Base-by-base conservation (phyloP, 2,888 invertebrate genomes). In the Therioaphis trifolii region DNA sequence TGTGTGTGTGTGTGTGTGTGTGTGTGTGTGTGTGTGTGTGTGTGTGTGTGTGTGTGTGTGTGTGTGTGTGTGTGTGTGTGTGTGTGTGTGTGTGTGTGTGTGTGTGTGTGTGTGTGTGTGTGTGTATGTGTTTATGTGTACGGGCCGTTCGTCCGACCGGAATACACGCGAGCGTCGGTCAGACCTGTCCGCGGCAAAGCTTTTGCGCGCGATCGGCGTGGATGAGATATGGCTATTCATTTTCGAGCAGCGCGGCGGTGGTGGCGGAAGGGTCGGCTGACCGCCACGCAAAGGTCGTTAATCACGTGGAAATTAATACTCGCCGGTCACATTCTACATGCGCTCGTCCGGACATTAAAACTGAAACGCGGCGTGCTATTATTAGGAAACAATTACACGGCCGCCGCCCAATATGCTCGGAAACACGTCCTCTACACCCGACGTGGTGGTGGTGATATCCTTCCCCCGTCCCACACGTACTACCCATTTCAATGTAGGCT, bases 281-380 rank as follows among this genome's bases (percentile, higher is more conserved):
- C n/a, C 35, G 3, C 29, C 68, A 55, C 78, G 79, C 43, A 63
- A 71, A 72, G 80, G 72, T 82, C 82, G 72, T 82, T 82, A 82
- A 82, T 82, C 82, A 82, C 63, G 71, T 24, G 61, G 72, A 82
- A 82, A 82, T 82, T 82, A 82, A 82, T 82, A 82, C 61, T 40
- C 12, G 29, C 49, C 63, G 71, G 69, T 71, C 68, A 40, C 71
- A 71, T 58, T 66, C 35, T 29, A 79, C 69, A 55, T 18, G 79
- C 52, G 29, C 15, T 69, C 43, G 61, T 46, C 21, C 63, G 72
- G 49, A 80, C 80, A 43, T 82, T 29, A 49, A 63, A 82, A 72
- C 46, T 43, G 76, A 52, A 68, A 68, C 66, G 52, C 35, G 49
- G 76, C 29, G 27, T 52, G 75, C 74, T 58, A 71, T 80, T 72